These are phyloP conservation scores for Actinia tenebrosa DNA, from an alignment of 64 coral and sea anemone species.

Conservation along the genomic window DNA sequence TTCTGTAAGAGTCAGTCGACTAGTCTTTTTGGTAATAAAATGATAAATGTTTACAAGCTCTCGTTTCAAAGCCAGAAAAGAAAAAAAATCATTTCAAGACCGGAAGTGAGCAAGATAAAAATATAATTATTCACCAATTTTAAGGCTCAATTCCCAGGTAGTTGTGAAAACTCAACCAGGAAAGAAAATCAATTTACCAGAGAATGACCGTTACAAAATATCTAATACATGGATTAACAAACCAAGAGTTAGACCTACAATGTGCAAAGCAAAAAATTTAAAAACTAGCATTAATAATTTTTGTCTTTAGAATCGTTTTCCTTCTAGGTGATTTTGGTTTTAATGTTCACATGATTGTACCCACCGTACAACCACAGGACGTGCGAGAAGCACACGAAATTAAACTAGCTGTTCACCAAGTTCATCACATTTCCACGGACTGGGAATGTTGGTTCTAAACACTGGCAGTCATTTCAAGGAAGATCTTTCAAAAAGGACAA, in stretches of 20 bases:
- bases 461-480: not conserved
- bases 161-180: not conserved
- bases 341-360: not conserved
- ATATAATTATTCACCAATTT: not conserved
- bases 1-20: not conserved
- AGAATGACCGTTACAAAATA: not conserved
- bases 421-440: not conserved
- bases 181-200: not conserved
- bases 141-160: not conserved
- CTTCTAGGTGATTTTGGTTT: not conserved
- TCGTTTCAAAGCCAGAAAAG: not conserved
- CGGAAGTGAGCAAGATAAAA: not conserved
- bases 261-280: not conserved
- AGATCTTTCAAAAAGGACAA: conserved; percentile 4
- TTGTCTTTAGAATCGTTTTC: not conserved
- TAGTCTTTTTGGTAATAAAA: not conserved
- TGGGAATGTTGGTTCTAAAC: not conserved
- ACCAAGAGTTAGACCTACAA: not conserved
- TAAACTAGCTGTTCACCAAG: not conserved
- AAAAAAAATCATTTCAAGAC: too few species aligned
- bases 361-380: not conserved
- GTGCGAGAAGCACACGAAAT: not conserved
- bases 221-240: not conserved
- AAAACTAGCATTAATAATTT: not conserved
- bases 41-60: not conserved